Base-by-base conservation (phyloP, 1,140 invertebrate genomes). In the Potamilus streckersoni region DNA sequence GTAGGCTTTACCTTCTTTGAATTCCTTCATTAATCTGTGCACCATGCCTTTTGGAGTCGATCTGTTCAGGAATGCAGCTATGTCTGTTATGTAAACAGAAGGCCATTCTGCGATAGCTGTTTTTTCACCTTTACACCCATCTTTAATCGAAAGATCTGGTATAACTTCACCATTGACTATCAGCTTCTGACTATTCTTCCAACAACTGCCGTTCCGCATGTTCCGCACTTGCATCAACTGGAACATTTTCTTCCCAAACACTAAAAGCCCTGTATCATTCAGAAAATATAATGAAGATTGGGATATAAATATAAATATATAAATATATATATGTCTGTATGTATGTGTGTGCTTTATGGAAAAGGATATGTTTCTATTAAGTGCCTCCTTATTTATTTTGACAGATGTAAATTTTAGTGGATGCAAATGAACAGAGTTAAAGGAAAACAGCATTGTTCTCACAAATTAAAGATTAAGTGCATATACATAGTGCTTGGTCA, bases 1-100 rank as follows among this genome's bases (percentile, higher is more conserved):
- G 57, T 73, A 78, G 4, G 63, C 76, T 57, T 78, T 73, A 13
- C 71, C 71, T 13, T 55, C 49, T 16, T 78, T 78, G 58, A 73
- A 78, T 19, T 69, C 65, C 56, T 72, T 72, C 31, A 72, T 17
- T 31, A 72, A 49, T n/a, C 23, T n/a, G 61, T 72, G 15, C 27
- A 27, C 49, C 1, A 72, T 49, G 1, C 68, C 66, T 2, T 4
- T 68, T 27, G 27, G 27, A 2, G 27, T 27, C 27, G 1, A 2
- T 1, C 27, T 27, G 27, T 27, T 27, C 27, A 38, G 64, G 27
- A 60, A 74, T 13, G 56, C 23, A 31, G 73, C 15, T 38, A 74
- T 74, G 58, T 74, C 73, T 49, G 66, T 74, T 17, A 74, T 74
- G 20, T 74, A 74, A 2, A 74, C 14, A 4, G 73, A 60, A 16